A percentile compares a stretch with the other conserved stretches of the same genome.
phyloP scores from a whole-genome alignment of 2,888 invertebrate species.

The Ophioninae sp. region DNA sequence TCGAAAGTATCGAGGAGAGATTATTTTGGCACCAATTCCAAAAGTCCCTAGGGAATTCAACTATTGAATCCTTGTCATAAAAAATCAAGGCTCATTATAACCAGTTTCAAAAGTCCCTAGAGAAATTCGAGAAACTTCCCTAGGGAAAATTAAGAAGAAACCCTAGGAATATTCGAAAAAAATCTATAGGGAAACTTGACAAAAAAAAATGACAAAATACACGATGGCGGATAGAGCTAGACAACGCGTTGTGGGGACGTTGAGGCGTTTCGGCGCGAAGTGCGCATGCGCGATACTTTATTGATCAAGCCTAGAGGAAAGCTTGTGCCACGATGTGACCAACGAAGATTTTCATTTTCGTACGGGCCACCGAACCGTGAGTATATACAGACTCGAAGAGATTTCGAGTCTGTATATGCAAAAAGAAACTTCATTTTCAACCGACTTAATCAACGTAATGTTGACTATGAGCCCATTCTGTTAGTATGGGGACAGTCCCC shows the following conservation, averaged over 20 bases:
- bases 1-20: no score
- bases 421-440: not conserved
- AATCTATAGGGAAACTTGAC: no score
- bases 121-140: no score
- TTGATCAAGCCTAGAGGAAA: conserved; percentile 59
- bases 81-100: no score
- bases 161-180: no score
- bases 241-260: conserved; percentile 16
- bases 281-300: conserved; percentile 64
- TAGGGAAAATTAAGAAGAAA: no score
- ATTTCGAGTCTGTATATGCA: conserved; percentile 1
- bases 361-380: conserved; percentile 56
- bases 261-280: conserved; percentile 28
- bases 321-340: conserved; percentile 48
- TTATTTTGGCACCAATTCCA: no score
- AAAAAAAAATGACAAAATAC: not conserved
- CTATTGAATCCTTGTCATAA: no score
- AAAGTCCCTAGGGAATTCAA: no score
- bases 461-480: not conserved
- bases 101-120: no score
- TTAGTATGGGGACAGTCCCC: not conserved
- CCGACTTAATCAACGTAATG: not conserved
- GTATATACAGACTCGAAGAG: conserved; percentile 32
- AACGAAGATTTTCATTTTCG: conserved; percentile 61
- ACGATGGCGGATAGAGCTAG: conserved; percentile 24